phyloP scores from a whole-genome alignment of 2,797 vertebrate genomes.

The Saguinus oedipus region DNA sequence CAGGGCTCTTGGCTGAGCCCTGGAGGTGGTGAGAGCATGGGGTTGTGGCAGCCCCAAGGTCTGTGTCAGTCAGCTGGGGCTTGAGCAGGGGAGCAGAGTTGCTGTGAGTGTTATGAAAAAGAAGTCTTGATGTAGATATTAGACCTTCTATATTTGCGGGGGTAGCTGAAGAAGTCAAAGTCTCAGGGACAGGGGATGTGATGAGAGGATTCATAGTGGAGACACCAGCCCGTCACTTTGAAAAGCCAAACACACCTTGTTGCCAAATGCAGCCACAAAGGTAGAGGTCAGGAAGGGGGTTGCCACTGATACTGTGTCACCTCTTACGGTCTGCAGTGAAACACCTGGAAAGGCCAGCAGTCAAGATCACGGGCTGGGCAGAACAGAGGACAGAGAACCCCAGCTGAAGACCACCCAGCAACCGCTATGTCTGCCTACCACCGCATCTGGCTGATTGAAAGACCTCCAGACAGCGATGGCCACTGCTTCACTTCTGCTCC shows the following conservation, averaged over 20 bases:
- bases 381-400: background rate
- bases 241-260: no score
- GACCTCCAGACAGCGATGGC: accelerated
- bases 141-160: background rate
- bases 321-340: background rate
- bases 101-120: accelerated
- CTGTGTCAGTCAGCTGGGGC: accelerated
- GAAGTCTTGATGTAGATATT: background rate
- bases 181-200: accelerated
- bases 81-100: background rate
- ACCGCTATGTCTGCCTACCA: background rate
- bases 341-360: background rate
- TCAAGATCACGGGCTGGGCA: background rate
- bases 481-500: background rate
- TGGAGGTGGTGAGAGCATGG: accelerated
- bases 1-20: accelerated
- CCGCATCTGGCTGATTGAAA: background rate
- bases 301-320: background rate
- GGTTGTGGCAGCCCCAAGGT: background rate
- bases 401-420: background rate
- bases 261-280: background rate
- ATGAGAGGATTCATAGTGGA: no score
- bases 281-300: background rate
- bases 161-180: background rate
- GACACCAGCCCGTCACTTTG: background rate